Evolutionary conservation across 1,140 invertebrate genomes (phyloP).

Genomic region (Pseudomyrmex pallidus): DNA sequence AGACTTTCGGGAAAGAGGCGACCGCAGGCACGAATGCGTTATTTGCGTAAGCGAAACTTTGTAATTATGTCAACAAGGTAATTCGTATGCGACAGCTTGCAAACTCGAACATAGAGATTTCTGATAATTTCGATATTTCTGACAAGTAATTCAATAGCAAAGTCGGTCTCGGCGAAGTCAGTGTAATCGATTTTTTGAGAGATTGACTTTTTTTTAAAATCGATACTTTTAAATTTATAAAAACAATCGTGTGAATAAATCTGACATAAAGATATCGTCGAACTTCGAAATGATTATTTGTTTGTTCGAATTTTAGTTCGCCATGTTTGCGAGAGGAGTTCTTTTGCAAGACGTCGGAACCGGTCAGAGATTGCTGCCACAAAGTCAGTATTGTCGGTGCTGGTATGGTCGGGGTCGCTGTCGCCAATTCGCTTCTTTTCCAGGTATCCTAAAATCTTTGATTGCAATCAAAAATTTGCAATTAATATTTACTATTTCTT

Average conservation of each 20-base stretch:
- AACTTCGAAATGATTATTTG: slow-evolving; percentile 16
- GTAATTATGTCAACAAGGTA: background rate
- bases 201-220: background rate
- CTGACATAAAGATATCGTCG: background rate
- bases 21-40: slow-evolving; percentile 61
- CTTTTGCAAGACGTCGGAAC: slow-evolving; percentile 76
- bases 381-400: slow-evolving; percentile 88
- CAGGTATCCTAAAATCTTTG: slow-evolving; percentile 82
- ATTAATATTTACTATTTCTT: no score
- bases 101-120: background rate
- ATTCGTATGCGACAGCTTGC: background rate
- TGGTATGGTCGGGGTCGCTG: slow-evolving; percentile 88
- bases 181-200: background rate
- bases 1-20: slow-evolving; percentile 62
- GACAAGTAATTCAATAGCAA: no score
- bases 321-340: slow-evolving; percentile 77
- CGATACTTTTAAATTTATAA: slow-evolving; percentile 6
- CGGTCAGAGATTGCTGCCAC: slow-evolving; percentile 75
- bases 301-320: slow-evolving; percentile 49
- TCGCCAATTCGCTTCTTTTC: slow-evolving; percentile 86
- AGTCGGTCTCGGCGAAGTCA: background rate
- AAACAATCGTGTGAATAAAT: background rate
- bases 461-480: no score
- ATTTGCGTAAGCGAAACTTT: slow-evolving; percentile 65
- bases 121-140: no score